These are phyloP conservation scores for Euura saliciscinereae DNA, from an alignment of 1,140 invertebrate species.

Conservation along the genomic window DNA sequence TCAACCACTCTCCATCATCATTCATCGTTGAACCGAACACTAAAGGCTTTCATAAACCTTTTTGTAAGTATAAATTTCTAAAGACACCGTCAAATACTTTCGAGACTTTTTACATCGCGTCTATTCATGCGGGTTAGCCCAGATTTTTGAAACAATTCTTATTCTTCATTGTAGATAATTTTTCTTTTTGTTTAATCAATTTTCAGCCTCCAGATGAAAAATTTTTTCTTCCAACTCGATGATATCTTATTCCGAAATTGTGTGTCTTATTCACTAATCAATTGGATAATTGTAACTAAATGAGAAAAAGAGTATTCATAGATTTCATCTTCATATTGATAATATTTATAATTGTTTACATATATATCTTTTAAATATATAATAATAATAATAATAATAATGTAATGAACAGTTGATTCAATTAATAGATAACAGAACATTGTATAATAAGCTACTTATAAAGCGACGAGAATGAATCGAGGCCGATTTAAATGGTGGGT, in stretches of 20 bases:
- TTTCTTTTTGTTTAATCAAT: too few species aligned
- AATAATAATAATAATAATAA: slow-evolving; percentile 38
- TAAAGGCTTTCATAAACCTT: neutral
- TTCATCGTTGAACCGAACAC: neutral
- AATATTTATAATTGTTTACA: slow-evolving; percentile 37
- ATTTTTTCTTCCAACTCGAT: too few species aligned
- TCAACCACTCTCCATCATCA: slow-evolving; percentile 5
- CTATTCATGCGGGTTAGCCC: neutral
- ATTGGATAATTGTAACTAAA: too few species aligned
- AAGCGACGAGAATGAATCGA: slow-evolving; percentile 20
- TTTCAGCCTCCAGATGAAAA: too few species aligned
- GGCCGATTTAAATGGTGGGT: slow-evolving; percentile 29
- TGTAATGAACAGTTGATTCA: slow-evolving; percentile 33
- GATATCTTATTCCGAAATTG: too few species aligned
- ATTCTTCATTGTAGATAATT: too few species aligned
- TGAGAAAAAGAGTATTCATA: too few species aligned
- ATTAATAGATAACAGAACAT: slow-evolving; percentile 38
- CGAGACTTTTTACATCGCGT: neutral
- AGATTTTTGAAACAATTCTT: neutral
- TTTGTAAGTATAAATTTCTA: slow-evolving; percentile 6
- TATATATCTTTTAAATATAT: slow-evolving; percentile 26
- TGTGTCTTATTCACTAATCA: too few species aligned
- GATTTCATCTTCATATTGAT: slow-evolving; percentile 28
- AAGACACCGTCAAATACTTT: slow-evolving; percentile 2
- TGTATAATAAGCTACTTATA: slow-evolving; percentile 9